Evolutionary conservation across 1,140 invertebrate genomes (phyloP).

Genomic region (Ephestia elutella): DNA sequence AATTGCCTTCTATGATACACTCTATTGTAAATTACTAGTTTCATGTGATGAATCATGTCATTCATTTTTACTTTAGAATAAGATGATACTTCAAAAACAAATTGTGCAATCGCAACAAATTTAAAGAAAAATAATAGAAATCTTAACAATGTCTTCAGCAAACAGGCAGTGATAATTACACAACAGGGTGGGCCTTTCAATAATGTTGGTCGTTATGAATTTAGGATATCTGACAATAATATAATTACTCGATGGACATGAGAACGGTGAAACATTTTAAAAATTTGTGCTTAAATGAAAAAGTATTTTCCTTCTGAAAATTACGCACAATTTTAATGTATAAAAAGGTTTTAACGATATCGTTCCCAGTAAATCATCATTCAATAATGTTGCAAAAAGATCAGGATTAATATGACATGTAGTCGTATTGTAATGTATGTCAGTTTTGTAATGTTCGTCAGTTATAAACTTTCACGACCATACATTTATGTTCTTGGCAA

Average conservation of each 20-base stretch:
- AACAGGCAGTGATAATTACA: slow-evolving; percentile 34
- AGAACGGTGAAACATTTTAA: slow-evolving; percentile 11
- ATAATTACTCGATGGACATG: slow-evolving; percentile 38
- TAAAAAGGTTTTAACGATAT: not conserved
- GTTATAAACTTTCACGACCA: slow-evolving; percentile 19
- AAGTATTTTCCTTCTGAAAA: not conserved
- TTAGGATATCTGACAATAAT: slow-evolving; percentile 71
- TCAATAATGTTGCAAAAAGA: not conserved
- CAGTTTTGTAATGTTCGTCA: not conserved
- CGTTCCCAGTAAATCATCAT: not conserved
- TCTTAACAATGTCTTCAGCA: slow-evolving; percentile 15
- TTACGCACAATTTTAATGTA: not conserved
- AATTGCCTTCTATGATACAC: slow-evolving; percentile 23
- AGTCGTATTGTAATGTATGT: slow-evolving; percentile 5
- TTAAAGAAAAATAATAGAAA: slow-evolving; percentile 8
- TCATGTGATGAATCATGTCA: slow-evolving; percentile 19
- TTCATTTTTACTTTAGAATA: slow-evolving; percentile 19
- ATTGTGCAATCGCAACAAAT: slow-evolving; percentile 19
- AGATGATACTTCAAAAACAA: slow-evolving; percentile 7
- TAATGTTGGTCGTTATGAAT: slow-evolving; percentile 54
- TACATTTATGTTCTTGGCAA: slow-evolving; percentile 13
- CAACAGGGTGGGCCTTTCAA: slow-evolving; percentile 61
- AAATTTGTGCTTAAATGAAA: not conserved
- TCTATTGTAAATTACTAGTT: slow-evolving; percentile 20
- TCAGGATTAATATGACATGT: not conserved